phyloP scores from a whole-genome alignment of 2,797 vertebrate species.

The Sciaenops ocellatus region DNA sequence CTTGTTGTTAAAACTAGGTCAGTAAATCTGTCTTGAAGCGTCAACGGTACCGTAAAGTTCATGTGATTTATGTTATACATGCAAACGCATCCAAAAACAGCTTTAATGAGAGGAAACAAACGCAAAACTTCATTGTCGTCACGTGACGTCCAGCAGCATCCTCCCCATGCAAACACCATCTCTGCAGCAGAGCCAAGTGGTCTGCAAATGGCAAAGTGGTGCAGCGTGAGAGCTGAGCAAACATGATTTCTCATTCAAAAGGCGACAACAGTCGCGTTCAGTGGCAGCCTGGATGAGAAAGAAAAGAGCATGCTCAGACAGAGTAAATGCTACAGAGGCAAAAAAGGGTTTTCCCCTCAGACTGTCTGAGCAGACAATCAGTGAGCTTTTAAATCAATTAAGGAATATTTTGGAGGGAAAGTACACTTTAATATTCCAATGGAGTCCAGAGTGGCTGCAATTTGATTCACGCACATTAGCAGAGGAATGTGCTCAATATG shows the following conservation, averaged over 20 bases:
- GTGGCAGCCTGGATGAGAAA: background rate
- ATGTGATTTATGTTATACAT: background rate
- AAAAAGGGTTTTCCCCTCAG: background rate
- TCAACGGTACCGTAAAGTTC: background rate
- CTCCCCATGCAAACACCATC: background rate
- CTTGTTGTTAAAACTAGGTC: background rate
- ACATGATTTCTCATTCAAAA: conserved; percentile 41
- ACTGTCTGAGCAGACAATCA: background rate
- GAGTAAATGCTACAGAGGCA: conserved; percentile 10
- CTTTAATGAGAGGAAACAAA: background rate
- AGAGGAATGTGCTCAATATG: background rate
- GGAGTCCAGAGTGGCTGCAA: background rate
- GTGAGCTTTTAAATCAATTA: conserved; percentile 10
- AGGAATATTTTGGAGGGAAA: background rate
- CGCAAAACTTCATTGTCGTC: background rate
- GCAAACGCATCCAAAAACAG: background rate
- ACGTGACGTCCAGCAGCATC: too few species aligned
- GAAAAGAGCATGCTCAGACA: conserved; percentile 14
- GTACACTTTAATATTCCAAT: background rate
- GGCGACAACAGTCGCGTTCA: conserved; percentile 21
- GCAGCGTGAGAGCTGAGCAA: conserved; percentile 52
- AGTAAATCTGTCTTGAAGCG: too few species aligned
- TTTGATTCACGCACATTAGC: background rate
- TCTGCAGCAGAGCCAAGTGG: conserved; percentile 33
- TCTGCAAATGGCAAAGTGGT: conserved; percentile 43